Percentiles rank a stretch among this genome's conserved stretches.
These are phyloP conservation scores for Drosophila watanabei DNA, from an alignment of 1,140 invertebrate genomes.

Conservation along the genomic window DNA sequence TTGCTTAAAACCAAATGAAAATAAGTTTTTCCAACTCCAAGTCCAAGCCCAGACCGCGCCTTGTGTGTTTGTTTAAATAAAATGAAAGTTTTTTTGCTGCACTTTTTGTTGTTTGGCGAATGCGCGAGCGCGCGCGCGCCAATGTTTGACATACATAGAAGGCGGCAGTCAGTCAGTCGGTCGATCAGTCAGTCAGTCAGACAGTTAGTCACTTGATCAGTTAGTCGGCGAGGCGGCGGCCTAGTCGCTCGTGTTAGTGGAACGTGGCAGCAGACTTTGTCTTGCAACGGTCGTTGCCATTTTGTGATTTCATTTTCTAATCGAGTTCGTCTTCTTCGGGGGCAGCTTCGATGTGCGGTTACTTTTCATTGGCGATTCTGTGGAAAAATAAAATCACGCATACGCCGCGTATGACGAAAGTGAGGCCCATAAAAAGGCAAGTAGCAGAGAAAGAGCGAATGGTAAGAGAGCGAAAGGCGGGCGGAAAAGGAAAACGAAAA, in stretches of 20 bases:
- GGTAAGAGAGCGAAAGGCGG: conserved; percentile 42
- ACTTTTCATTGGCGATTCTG: conserved; percentile 54
- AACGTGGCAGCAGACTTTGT: conserved; percentile 71
- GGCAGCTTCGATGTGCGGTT: conserved; percentile 52
- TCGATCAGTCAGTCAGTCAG: conserved; percentile 24
- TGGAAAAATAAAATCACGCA: conserved; percentile 74
- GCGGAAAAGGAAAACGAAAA: conserved; percentile 26
- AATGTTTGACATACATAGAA: conserved; percentile 80
- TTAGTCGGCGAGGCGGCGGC: conserved; percentile 13
- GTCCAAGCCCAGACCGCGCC: conserved; percentile 65
- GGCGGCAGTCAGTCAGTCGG: conserved; percentile 36
- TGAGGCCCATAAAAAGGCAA: conserved; percentile 59
- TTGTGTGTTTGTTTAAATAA: conserved; percentile 82
- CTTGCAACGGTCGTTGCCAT: conserved; percentile 78
- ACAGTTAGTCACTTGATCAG: conserved; percentile 6
- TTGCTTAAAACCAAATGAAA: conserved; percentile 78
- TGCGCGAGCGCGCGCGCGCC: conserved; percentile 58
- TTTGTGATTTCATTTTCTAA: conserved; percentile 81
- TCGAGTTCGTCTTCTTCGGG: conserved; percentile 53
- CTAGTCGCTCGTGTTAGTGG: conserved; percentile 47
- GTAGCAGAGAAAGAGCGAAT: conserved; percentile 35
- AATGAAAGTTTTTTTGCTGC: conserved; percentile 79
- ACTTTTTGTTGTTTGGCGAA: conserved; percentile 50
- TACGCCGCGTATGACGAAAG: conserved; percentile 76
- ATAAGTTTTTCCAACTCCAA: conserved; percentile 78